phyloP scores from a whole-genome alignment of 2,797 vertebrate genomes.

The Myotis daubentonii region DNA sequence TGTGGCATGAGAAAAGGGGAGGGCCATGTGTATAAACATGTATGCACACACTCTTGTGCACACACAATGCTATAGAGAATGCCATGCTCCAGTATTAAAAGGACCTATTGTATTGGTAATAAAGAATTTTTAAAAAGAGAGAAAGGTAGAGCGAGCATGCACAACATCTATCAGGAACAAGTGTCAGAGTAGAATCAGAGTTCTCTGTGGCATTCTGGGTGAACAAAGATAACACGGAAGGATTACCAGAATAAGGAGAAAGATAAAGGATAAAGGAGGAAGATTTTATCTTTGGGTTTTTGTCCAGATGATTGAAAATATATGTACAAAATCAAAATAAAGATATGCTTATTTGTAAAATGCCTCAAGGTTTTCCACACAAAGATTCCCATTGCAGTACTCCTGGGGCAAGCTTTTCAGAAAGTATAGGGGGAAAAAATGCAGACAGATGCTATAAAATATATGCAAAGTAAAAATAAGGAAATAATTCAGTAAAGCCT shows the following conservation, averaged over 20 bases:
- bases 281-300: not conserved
- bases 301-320: not conserved
- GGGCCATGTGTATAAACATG: not conserved
- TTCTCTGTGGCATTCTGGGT: not conserved
- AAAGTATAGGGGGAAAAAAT: not conserved
- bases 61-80: not conserved
- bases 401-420: not conserved
- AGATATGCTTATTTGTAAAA: not conserved
- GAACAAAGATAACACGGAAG: not conserved
- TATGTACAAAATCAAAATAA: conserved; percentile 33
- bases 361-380: not conserved
- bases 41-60: not conserved
- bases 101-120: not conserved
- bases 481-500: not conserved
- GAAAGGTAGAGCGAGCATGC: not conserved
- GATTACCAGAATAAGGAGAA: not conserved
- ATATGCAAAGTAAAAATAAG: not conserved
- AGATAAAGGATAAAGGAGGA: not conserved
- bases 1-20: not conserved
- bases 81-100: not conserved
- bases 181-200: not conserved
- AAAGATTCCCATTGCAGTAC: not conserved
- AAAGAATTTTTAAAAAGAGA: not conserved
- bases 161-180: not conserved
- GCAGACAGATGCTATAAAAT: not conserved